Evolutionary conservation across 1,140 invertebrate species (phyloP).

Genomic region (Dendroctonus ponderosae): DNA sequence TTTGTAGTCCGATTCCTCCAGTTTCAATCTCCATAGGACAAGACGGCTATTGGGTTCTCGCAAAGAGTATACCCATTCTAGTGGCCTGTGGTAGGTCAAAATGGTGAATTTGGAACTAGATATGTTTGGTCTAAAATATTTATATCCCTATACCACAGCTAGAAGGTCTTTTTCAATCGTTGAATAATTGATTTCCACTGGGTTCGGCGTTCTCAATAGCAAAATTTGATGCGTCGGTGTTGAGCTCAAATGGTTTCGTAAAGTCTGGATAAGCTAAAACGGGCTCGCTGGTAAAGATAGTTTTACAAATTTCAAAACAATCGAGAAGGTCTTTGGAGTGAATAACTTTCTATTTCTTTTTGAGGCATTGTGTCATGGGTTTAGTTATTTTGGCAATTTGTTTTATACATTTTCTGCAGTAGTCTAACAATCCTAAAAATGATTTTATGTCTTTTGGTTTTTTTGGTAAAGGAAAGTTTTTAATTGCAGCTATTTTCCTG

Average conservation of each 20-base stretch:
- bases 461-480: not conserved
- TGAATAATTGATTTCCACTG: constrained; percentile 11
- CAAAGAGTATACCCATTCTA: too few species aligned
- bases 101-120: constrained; percentile 48
- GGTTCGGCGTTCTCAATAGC: constrained; percentile 35
- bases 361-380: not conserved
- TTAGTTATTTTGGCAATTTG: not conserved
- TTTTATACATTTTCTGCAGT: not conserved
- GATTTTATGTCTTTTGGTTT: not conserved
- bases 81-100: constrained; percentile 27
- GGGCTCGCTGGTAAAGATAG: not conserved
- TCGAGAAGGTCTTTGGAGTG: not conserved
- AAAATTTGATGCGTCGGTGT: constrained; percentile 11
- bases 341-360: not conserved
- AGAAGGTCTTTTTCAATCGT: constrained; percentile 42
- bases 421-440: not conserved
- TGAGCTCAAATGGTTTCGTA: not conserved
- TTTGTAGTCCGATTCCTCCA: constrained; percentile 18
- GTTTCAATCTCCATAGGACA: constrained; percentile 17
- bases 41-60: too few species aligned
- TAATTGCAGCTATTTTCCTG: not conserved
- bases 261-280: not conserved
- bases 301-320: not conserved
- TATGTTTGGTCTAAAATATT: constrained; percentile 29
- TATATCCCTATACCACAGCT: constrained; percentile 28